Evolutionary conservation across 2,113 vertebrate genomes (phyloP), one percentile per base, ranked within the genome.

Genomic region (Thymallus thymallus): DNA sequence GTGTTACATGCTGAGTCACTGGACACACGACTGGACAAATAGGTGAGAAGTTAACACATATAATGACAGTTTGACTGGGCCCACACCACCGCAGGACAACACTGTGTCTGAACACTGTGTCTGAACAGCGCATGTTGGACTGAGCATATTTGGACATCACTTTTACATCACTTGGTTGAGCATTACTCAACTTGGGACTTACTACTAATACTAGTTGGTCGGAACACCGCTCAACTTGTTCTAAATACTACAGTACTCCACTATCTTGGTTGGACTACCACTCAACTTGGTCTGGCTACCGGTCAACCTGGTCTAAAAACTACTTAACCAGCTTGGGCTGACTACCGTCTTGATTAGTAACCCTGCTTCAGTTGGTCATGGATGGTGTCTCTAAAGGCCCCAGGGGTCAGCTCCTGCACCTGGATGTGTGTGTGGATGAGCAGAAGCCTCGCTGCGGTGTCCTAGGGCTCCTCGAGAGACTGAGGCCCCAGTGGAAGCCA

Each of bases 401-500:
- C 9, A 41, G 51, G 16, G 73, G 78, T 3, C 56, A 32, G 10
- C 81, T 87, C 16, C 77, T 88, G 46, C 89, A 93, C 60, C 69
- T 94, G 26, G 78, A 91, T 51, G 45, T 93, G 20, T 41, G 66
- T 0, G 80, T 93, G 22, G 80, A 93, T 45, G 86, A 91, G 48
- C 67, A 65, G 4, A 79, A 87, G 7, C 89, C 89, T 71, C 81
- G 48, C 0, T 23, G 14, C 6, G 90, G 89, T n/a, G 79, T 92
- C 67, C 80, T 90, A 70, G 76, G 86, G 18, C 87, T 94, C 26
- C 77, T 94, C 3, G 77, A 78, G 48, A 80, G 75, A 69, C 79
- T 94, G 9, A 87, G 91, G 51, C 92, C 93, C 61, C 75, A 80
- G 0, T 94, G 92, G 92, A 90, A 84, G 20, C n/a, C 80, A 3